Evolutionary conservation across 2,797 vertebrate genomes (phyloP).

Genomic region (Chiroxiphia lanceolata): DNA sequence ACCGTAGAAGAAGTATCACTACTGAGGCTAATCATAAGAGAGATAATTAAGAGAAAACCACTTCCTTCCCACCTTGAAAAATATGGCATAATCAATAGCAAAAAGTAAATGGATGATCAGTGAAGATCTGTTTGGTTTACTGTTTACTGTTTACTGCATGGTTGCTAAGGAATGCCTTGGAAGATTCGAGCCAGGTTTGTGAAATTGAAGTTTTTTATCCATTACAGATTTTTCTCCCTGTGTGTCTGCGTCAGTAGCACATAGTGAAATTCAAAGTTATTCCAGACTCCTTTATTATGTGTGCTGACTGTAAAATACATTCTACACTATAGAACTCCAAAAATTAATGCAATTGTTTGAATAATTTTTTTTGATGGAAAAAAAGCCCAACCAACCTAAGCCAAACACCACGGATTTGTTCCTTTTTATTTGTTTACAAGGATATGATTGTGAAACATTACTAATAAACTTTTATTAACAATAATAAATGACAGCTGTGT

Average conservation of each 20-base stretch:
- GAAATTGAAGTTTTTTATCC: conserved; percentile 18
- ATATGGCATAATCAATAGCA: not conserved
- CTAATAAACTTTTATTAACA: conserved; percentile 65
- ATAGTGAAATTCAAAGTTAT: conserved; percentile 21
- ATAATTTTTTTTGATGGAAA: conserved; percentile 4
- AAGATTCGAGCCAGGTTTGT: not conserved
- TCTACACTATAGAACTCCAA: not conserved
- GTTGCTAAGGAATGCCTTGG: conserved; percentile 10
- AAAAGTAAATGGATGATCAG: not conserved
- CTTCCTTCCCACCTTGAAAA: not conserved
- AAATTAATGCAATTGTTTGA: not conserved
- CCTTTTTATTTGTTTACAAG: conserved; percentile 64
- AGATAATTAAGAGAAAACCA: not conserved
- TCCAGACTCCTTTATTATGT: not conserved
- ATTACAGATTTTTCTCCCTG: conserved; percentile 45
- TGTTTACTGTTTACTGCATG: not conserved
- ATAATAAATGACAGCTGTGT: conserved; percentile 64
- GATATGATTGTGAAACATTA: conserved; percentile 66
- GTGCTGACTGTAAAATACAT: conserved; percentile 4
- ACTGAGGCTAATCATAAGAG: not conserved
- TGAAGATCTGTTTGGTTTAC: not conserved
- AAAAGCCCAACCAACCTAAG: not conserved
- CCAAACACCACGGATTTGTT: conserved; percentile 5
- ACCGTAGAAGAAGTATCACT: not conserved
- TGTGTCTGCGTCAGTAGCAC: conserved; percentile 26